Evolutionary conservation across 92 coral and sea anemone genomes (phyloP).

Genomic region (Porites rus): DNA sequence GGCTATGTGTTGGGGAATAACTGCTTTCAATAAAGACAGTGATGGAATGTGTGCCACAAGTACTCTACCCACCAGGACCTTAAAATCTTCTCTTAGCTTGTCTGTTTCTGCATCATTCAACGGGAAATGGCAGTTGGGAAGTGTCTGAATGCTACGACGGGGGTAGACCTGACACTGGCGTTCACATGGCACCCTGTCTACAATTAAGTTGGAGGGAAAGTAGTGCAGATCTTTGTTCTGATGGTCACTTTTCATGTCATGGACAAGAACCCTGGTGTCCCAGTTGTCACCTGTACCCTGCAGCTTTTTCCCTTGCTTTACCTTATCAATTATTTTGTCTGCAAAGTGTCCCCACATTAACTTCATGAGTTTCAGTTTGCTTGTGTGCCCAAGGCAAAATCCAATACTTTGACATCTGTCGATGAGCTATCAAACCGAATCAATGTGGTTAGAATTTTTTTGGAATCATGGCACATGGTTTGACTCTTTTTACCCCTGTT

Average conservation of each 20-base stretch:
- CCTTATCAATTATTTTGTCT: constrained; percentile 41
- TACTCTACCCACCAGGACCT: constrained; percentile 57
- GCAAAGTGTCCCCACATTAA: constrained; percentile 48
- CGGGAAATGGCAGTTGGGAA: constrained; percentile 33
- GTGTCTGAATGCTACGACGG: constrained; percentile 18
- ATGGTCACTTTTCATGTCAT: constrained; percentile 61
- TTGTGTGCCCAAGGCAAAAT: constrained; percentile 21
- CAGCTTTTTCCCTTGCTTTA: constrained; percentile 53
- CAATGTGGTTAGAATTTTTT: too few relatives aligned
- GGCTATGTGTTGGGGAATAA: constrained; percentile 34
- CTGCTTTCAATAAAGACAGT: constrained; percentile 39
- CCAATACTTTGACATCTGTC: constrained; percentile 36
- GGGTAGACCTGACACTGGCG: constrained; percentile 37
- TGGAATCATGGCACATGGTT: too few relatives aligned
- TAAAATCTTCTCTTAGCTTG: constrained; percentile 56
- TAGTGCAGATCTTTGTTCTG: constrained; percentile 63
- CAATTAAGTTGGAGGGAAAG: constrained; percentile 56
- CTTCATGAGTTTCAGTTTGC: constrained; percentile 27
- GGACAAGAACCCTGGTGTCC: constrained; percentile 54
- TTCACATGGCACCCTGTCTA: constrained; percentile 61
- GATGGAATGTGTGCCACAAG: constrained; percentile 18
- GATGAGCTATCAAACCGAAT: constrained; percentile 8
- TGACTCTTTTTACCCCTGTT: too few relatives aligned
- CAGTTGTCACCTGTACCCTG: constrained; percentile 65
- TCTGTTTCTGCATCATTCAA: constrained; percentile 37